Evolutionary conservation across 2,113 vertebrate species (phyloP), one percentile per base, ranked within the genome.

Genomic region (Zingel zingel): DNA sequence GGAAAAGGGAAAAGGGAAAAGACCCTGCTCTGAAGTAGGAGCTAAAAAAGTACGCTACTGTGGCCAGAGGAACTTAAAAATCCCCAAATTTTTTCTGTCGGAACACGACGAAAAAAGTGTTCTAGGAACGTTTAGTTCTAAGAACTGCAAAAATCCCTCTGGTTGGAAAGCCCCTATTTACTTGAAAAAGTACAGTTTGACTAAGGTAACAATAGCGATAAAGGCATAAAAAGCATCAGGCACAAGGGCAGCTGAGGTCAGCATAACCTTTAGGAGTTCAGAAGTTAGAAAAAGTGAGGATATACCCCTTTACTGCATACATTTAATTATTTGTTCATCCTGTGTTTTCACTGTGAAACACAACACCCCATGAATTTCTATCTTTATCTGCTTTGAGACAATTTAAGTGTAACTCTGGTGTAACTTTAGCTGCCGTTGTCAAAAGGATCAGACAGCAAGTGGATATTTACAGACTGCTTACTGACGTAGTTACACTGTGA

Each of bases 311-410:
- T 16, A 36, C 19, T 39, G 30, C 3, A 0, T n/a, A 53, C 48
- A 43, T 53, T 2, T 33, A 64, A 14, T 45, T 14, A 64, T 64
- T 30, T 21, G 16, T n/a, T 62, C 4, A 59, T 73, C 6, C 16
- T 48, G 6, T 61, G 3, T 62, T 51, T 51, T 62, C 58, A 10
- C 33, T 33, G 33, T 33, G 6, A 33, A 33, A 33, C 27, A 30
- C 30, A 30, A 30, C 30, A 30, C 30, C 33, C 5, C 5, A 5
- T 33, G 6, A 33, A 33, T 33, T 33, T 33, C 27, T 19, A 47
- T 39, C 54, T 80, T 70, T 10, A 75, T 66, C 61, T 19, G 9
- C 33, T 77, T 50, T 5, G 45, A 77, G 14, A 72, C 3, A 58
- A 19, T 36, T 56, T 15, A 4, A 16, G 51, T 33, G 33, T 6